These are phyloP conservation scores for Urocyon cinereoargenteus DNA, from an alignment of 2,797 vertebrate genomes.

Conservation along the genomic window DNA sequence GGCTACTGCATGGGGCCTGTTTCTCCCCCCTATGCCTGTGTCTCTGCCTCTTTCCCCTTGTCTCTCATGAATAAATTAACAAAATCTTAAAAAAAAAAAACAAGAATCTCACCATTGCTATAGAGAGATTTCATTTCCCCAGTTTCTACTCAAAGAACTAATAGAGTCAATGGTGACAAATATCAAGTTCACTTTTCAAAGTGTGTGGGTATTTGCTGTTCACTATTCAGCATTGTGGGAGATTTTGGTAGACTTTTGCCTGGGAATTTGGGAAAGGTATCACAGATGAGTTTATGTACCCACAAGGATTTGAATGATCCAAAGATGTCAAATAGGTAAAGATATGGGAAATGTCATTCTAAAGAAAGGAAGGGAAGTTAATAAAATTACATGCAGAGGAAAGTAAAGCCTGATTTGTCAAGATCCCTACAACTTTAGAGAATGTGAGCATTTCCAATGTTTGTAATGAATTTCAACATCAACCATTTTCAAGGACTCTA, in stretches of 20 bases:
- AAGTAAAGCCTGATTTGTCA: background rate
- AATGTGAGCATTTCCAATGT: background rate
- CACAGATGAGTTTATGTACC: background rate
- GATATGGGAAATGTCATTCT: background rate
- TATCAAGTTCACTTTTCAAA: background rate
- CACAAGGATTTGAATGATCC: background rate
- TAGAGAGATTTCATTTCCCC: background rate
- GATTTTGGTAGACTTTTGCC: background rate
- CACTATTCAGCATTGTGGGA: background rate
- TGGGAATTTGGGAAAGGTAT: background rate
- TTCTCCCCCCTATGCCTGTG: no score
- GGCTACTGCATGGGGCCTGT: no score
- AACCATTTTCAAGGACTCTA: background rate
- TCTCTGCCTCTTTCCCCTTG: no score
- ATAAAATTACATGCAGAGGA: conserved; percentile 1
- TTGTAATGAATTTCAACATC: conserved; percentile 21
- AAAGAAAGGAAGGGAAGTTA: background rate
- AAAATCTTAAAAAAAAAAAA: no score
- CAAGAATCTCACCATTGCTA: background rate
- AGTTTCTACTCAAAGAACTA: background rate
- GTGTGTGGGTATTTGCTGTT: background rate
- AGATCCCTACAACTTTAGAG: background rate
- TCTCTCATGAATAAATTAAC: no score
- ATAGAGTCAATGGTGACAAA: background rate
- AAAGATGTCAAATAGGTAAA: background rate